Percentiles rank a stretch among this genome's conserved stretches.
These are phyloP conservation scores for Teleiodes luculella DNA, from an alignment of 2,888 invertebrate species.

Conservation along the genomic window DNA sequence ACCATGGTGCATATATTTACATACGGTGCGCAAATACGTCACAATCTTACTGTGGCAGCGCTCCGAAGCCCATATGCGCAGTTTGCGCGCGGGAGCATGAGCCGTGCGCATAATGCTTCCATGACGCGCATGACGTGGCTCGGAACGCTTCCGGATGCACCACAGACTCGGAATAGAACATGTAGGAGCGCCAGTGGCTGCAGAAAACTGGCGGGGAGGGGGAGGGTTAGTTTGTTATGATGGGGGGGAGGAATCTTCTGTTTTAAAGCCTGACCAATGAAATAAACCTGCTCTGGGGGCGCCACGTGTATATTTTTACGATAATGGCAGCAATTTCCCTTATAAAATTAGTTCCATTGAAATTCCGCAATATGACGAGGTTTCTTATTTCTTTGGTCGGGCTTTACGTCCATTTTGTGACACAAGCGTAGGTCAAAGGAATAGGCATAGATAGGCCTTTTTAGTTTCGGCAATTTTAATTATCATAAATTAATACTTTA, in stretches of 20 bases:
- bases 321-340: no score
- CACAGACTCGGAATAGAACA: conserved; percentile 79
- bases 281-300: no score
- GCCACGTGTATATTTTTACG: no score
- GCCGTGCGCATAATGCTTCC: conserved; percentile 64
- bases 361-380: no score
- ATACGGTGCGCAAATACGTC: not conserved
- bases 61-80: conserved; percentile 71
- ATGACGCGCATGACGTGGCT: conserved; percentile 66
- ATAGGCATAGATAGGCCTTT: no score
- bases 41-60: conserved; percentile 19
- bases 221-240: not conserved
- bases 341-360: no score
- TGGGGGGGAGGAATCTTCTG: not conserved
- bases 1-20: not conserved
- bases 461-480: no score
- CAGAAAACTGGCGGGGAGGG: conserved; percentile 72
- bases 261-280: no score
- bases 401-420: no score
- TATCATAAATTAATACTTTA: no score
- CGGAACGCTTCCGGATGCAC: conserved; percentile 67
- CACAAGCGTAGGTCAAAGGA: no score
- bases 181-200: conserved; percentile 82
- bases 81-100: conserved; percentile 50
- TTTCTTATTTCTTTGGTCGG: no score